These are phyloP conservation scores for Sclerurus mexicanus DNA, from an alignment of 2,113 vertebrate species.

Conservation along the genomic window DNA sequence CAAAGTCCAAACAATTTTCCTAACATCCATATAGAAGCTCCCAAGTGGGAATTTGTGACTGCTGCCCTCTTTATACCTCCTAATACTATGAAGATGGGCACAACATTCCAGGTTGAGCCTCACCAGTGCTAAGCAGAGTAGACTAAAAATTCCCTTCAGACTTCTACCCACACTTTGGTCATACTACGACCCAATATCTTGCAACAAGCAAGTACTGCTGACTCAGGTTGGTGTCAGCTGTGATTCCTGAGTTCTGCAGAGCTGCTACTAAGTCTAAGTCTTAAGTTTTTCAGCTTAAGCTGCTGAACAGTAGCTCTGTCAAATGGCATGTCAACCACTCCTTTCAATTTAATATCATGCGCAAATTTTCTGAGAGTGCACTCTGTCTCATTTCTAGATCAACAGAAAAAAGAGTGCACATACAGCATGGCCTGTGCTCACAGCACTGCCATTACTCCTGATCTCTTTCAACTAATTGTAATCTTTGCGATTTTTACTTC, in stretches of 20 bases:
- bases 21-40: neutral
- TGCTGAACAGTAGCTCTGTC: neutral
- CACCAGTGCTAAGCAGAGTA: neutral
- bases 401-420: neutral
- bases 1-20: neutral
- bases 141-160: neutral
- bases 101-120: neutral
- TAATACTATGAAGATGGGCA: neutral
- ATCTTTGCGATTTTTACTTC: neutral
- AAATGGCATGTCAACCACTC: neutral
- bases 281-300: neutral
- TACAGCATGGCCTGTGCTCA: neutral
- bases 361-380: neutral
- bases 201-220: neutral
- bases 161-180: neutral
- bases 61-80: neutral
- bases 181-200: neutral
- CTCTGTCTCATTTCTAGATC: neutral
- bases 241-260: neutral
- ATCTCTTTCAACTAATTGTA: neutral
- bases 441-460: neutral
- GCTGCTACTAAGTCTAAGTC: neutral
- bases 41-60: neutral
- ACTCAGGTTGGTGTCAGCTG: neutral
- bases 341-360: neutral